Base-by-base conservation (phyloP, 2,113 vertebrate genomes). In the Clarias magur region DNA sequence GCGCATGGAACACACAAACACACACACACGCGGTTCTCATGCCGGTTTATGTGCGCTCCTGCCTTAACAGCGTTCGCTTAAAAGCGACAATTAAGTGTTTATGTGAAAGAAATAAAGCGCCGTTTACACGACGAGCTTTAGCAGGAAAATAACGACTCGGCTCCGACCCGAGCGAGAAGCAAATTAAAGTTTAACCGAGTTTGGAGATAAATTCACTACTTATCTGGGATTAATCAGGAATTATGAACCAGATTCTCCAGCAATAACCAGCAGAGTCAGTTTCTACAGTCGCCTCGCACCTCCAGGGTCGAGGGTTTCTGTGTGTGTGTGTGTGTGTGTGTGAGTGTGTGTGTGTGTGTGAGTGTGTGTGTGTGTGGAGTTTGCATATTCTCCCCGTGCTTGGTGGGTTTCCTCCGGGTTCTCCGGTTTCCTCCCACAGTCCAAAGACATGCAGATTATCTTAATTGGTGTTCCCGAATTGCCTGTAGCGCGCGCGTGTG, bases 81-180 rank as follows among this genome's bases (percentile, higher is more conserved):
- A 59, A 60, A 70, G 76, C 80, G 80, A 76, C 90, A 91, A 86
- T 90, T 48, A 89, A 88, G 72, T 88, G 80, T 90, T 89, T 90
- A 90, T 86, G 83, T 68, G 87, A 84, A 85, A 88, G 76, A 91
- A 90, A 89, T 88, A 67, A 89, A 87, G 84, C 70, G 62, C 60
- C 86, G 57, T 78, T 80, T 86, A 82, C 75, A 87, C 81, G 60
- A 83, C 56, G 21, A 54, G 48, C 16, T 16, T 78, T 78, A 27
- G n/a, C 21, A 23, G 1, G 21, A 53, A 42, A 7, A 38, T 38
- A 38, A 42, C 42, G 68, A 3, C 2, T 10, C 19, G 8, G 4
- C 34, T 23, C 6, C 68, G 4, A 19, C 17, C 19, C 27, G 15
- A 38, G 30, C 11, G 0, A 75, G 19, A 4, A 73, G 19, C 1